Conservation (phyloP, 2,888 invertebrate species). For the Artemia sinica region DNA sequence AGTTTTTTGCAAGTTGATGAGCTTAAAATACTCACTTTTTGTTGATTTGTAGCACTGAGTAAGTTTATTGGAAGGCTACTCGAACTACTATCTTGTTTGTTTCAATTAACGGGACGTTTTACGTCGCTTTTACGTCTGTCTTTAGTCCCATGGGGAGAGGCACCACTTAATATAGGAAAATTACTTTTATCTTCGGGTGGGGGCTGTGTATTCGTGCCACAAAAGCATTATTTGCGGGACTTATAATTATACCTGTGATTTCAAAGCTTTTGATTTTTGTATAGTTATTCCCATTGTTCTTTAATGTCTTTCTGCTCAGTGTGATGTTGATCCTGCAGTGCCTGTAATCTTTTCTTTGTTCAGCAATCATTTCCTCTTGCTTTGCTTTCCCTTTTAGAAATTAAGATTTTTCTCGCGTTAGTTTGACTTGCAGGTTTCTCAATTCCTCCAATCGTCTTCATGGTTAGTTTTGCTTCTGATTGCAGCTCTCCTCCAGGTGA, state of each 20-base stretch:
- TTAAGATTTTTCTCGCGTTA: no score
- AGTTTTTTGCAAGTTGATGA: slow-evolving; percentile 56
- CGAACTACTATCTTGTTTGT: slow-evolving; percentile 26
- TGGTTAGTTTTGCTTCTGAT: no score
- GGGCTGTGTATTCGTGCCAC: slow-evolving; percentile 21
- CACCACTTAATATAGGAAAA: slow-evolving; percentile 18
- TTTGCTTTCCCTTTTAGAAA: no score
- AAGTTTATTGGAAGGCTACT: slow-evolving; percentile 46
- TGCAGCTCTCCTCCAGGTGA: no score
- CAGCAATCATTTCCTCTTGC: no score
- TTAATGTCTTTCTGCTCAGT: slow-evolving; percentile 68
- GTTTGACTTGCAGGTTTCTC: no score
- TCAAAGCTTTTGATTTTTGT: slow-evolving; percentile 65
- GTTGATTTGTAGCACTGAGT: slow-evolving; percentile 59
- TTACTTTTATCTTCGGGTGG: slow-evolving; percentile 18
- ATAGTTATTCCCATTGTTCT: slow-evolving; percentile 77
- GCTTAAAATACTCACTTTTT: slow-evolving; percentile 52
- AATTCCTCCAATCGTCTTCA: no score
- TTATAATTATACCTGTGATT: slow-evolving; percentile 52
- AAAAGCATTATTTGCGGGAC: slow-evolving; percentile 33
- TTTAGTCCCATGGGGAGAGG: slow-evolving; percentile 26
- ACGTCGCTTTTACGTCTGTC: slow-evolving; percentile 26
- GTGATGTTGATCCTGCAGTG: slow-evolving; percentile 46
- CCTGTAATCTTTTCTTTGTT: no score
- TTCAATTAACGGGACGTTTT: slow-evolving; percentile 18